Evolutionary conservation across 1,140 invertebrate genomes (phyloP), one percentile per base, ranked within the genome.

Genomic region (Dendrolimus kikuchii): DNA sequence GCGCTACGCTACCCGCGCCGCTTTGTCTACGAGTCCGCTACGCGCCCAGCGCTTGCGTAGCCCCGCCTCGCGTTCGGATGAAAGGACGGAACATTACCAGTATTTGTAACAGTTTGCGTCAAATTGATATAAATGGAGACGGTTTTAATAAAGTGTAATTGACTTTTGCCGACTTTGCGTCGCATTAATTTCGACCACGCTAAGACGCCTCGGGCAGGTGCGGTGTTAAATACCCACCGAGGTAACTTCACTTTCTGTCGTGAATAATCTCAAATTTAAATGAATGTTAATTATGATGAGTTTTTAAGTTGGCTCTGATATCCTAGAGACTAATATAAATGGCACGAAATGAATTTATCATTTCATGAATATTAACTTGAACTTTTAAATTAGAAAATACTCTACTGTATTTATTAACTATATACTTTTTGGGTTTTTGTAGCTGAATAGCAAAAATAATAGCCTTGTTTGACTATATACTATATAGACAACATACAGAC

Each of bases 81-180:
- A 86, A 84, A 86, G 80, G 78, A 83, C 77, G 69, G 80, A 82
- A 84, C 83, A 84, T 84, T 84, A 79, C 78, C 80, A 86, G 83
- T 86, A 86, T 86, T 86, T 86, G 83, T 86, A 86, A 84, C 83
- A 83, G 83, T 86, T 86, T 86, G 82, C 80, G 78, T 84, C 83
- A 86, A 86, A 86, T 86, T 86, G 81, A 86, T 86, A 84, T 86
- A 84, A 84, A 86, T 86, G 79, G 78, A 86, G 82, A 86, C 77
- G 82, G 82, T 86, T 86, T 86, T 86, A 86, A 86, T 86, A 86
- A 86, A 86, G 77, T 84, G 78, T 86, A 86, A 86, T 86, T 86
- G 83, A 86, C 81, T 86, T 85, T 84, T 84, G 83, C 75, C 78
- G 77, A 86, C 74, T 86, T 83, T 80, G 77, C 79, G 79, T 81